Percentiles rank a stretch among this genome's conserved stretches.
Conservation (phyloP, 2,113 vertebrate species). For the Galemys pyrenaicus region DNA sequence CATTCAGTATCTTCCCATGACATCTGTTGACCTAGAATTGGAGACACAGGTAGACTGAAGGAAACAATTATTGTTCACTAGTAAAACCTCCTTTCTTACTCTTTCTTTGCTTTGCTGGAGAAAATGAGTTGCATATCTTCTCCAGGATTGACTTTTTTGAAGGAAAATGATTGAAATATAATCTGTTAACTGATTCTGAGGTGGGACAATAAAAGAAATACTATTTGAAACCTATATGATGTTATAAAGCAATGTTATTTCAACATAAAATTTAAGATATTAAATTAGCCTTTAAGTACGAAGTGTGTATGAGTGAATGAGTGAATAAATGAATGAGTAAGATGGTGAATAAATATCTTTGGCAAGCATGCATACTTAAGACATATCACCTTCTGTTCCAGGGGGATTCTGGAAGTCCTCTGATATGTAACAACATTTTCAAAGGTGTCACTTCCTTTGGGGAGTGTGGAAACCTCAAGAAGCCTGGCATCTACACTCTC, state of each 20-base stretch:
- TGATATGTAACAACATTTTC: slow-evolving; percentile 74
- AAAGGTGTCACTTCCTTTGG: slow-evolving; percentile 78
- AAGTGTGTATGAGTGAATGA: background rate
- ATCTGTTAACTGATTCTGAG: background rate
- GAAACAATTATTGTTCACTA: background rate
- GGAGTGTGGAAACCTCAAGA: background rate
- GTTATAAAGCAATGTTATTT: too few relatives aligned
- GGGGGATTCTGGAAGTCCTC: slow-evolving; percentile 83
- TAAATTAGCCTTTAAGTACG: background rate
- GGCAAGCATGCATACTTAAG: background rate
- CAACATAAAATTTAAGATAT: background rate
- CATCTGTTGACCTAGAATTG: background rate
- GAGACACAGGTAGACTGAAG: background rate
- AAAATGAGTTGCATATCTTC: background rate
- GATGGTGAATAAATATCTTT: background rate
- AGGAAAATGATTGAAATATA: background rate
- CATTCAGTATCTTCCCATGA: background rate
- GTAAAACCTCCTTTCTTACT: background rate
- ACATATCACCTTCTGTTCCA: slow-evolving; percentile 34
- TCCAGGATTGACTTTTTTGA: background rate
- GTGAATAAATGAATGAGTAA: background rate
- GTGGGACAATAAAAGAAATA: background rate
- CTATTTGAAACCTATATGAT: too few relatives aligned
- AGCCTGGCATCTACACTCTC: slow-evolving; percentile 80
- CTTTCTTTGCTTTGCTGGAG: background rate